Evolutionary conservation across 2,797 vertebrate genomes (phyloP), one percentile per base, ranked within the genome.

Genomic region (Tenualosa ilisha): DNA sequence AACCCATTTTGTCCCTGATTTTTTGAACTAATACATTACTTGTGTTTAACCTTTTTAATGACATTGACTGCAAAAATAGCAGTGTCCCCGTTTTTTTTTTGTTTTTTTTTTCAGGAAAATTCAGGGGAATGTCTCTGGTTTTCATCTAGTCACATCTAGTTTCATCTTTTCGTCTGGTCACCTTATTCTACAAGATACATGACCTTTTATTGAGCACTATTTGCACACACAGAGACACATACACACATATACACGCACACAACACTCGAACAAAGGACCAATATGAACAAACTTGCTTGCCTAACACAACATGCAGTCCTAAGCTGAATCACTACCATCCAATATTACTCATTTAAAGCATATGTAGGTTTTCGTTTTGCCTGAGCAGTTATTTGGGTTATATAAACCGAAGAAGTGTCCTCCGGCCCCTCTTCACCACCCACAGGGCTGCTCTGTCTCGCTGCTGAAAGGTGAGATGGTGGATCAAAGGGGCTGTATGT

Each of bases 401-500:
- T 87, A 91, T 93, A 88, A 88, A 90, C 88, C 86, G 26, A 84
- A 82, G 91, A 75, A 85, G 88, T 56, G 90, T 86, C 24, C 85
- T 86, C 43, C 83, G 83, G 84, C 72, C 81, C 37, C 72, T 46
- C 72, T 79, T 46, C 72, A 79, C 72, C 72, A 79, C 72, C 72
- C 72, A 79, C 40, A 72, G 72, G 37, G 72, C 72, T 20, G 37
- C 72, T 22, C 72, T 79, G 72, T 79, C 50, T 84, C 85, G 89
- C 86, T 90, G 86, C 86, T 85, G 87, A 89, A 88, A 88, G 91
- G 91, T 91, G 89, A 91, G 90, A 90, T 82, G 86, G 89, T 65
- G 90, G 93, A 94, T 94, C 92, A 94, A 95, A 92, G 87, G 89
- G 86, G 75, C 83, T 88, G 89, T 24, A 83, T 92, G 93, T 94